phyloP scores from a whole-genome alignment of 1,140 invertebrate genomes.

The Drepana arcuata region DNA sequence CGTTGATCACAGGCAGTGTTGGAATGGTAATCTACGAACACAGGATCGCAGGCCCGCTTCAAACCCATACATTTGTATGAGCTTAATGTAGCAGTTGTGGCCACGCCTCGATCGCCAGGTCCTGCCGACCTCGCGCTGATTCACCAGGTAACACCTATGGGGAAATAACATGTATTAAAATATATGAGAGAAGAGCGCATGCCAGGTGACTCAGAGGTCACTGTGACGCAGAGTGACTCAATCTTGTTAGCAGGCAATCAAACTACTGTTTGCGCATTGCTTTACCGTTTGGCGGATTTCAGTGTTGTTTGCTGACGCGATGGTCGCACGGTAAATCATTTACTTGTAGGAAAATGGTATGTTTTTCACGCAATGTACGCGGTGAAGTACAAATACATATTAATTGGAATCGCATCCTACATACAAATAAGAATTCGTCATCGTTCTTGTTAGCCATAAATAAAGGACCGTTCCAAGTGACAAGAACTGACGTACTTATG shows the following conservation, averaged over 20 bases:
- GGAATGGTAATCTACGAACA: constrained; percentile 34
- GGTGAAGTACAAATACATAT: too few species aligned
- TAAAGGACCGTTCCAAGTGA: too few species aligned
- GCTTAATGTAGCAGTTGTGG: not conserved
- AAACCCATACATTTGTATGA: not conserved
- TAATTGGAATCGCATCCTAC: too few species aligned
- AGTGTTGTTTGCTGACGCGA: too few species aligned
- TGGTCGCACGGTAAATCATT: too few species aligned
- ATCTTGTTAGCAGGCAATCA: constrained; percentile 30
- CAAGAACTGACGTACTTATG: too few species aligned
- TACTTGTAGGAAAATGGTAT: too few species aligned
- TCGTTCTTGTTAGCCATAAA: too few species aligned
- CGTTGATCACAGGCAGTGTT: constrained; percentile 58
- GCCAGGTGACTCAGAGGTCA: constrained; percentile 35
- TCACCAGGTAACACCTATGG: constrained; percentile 50
- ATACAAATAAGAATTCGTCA: too few species aligned
- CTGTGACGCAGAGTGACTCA: constrained; percentile 40
- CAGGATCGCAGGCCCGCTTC: not conserved
- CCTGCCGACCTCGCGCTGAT: constrained; percentile 27
- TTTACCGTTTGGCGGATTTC: too few species aligned
- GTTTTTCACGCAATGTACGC: too few species aligned
- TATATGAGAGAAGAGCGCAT: constrained; percentile 23
- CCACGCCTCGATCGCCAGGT: constrained; percentile 1
- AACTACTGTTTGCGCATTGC: constrained; percentile 15
- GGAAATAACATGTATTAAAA: constrained; percentile 32